A percentile compares a stretch with the other conserved stretches of the same genome.
phyloP scores from a whole-genome alignment of 2,797 vertebrate genomes.

The Phylloscopus collybita region DNA sequence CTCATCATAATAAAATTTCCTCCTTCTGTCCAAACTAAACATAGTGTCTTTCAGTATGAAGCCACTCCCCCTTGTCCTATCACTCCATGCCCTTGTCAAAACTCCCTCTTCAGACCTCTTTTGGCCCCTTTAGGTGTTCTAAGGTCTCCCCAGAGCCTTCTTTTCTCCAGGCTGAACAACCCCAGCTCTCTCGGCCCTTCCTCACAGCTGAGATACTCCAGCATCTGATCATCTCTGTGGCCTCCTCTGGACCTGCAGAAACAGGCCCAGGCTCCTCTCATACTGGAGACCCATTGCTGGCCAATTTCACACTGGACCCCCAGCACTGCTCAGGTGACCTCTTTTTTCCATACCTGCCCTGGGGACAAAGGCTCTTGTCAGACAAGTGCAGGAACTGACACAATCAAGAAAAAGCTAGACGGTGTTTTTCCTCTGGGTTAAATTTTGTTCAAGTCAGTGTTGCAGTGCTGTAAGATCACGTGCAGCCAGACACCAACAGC shows the following conservation, averaged over 20 bases:
- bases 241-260: not conserved
- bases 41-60: not conserved
- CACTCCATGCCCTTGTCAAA: not conserved
- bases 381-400: not conserved
- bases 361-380: not conserved
- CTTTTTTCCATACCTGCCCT: not conserved
- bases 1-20: not conserved
- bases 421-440: not conserved
- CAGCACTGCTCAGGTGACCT: not conserved
- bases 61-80: not conserved
- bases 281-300: not conserved
- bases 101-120: not conserved
- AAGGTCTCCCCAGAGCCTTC: not conserved
- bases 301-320: not conserved
- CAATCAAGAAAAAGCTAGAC: not conserved
- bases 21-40: not conserved
- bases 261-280: not conserved
- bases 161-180: not conserved
- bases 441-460: not conserved
- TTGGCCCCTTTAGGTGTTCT: not conserved
- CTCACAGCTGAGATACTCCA: not conserved
- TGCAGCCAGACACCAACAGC: not conserved
- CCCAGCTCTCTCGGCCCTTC: not conserved
- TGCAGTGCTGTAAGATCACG: accelerated
- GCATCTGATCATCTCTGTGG: not conserved